Evolutionary conservation across 2,888 invertebrate species (phyloP).

Genomic region (Tetramorium bicarinatum): DNA sequence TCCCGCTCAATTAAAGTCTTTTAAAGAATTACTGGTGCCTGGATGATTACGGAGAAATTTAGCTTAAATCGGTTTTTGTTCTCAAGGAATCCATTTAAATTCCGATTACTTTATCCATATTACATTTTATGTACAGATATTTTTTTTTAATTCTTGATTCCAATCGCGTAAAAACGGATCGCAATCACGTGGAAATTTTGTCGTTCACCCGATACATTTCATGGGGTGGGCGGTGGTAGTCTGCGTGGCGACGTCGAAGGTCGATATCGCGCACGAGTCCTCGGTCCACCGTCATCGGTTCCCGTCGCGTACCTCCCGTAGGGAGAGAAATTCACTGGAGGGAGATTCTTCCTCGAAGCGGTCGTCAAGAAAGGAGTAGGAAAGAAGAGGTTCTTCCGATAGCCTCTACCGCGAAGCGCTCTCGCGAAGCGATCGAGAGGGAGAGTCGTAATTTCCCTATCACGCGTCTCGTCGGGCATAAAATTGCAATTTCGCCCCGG

Average conservation of each 20-base stretch:
- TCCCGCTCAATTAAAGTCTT: neutral
- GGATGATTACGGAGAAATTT: neutral
- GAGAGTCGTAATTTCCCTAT: conserved; percentile 41
- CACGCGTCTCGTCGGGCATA: conserved; percentile 42
- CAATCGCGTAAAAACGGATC: neutral
- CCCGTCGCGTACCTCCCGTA: conserved; percentile 25
- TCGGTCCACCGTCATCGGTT: conserved; percentile 60
- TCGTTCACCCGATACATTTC: conserved; percentile 47
- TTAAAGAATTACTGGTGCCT: neutral
- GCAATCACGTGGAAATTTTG: neutral
- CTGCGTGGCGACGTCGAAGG: conserved; percentile 77
- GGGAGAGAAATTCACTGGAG: neutral
- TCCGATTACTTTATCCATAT: neutral
- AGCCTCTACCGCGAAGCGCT: neutral
- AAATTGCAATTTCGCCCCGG: conserved; percentile 65
- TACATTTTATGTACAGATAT: too few species aligned
- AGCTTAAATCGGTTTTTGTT: neutral
- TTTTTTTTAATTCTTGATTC: neutral
- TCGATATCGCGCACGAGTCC: conserved; percentile 75
- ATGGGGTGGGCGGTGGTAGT: conserved; percentile 73
- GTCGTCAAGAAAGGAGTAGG: conserved; percentile 10
- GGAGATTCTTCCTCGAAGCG: neutral
- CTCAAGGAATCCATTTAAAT: neutral
- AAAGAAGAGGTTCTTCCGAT: conserved; percentile 37
- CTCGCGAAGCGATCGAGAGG: neutral